Evolutionary conservation across 2,113 vertebrate species (phyloP).

Genomic region (Orthochromis malagaraziensis): DNA sequence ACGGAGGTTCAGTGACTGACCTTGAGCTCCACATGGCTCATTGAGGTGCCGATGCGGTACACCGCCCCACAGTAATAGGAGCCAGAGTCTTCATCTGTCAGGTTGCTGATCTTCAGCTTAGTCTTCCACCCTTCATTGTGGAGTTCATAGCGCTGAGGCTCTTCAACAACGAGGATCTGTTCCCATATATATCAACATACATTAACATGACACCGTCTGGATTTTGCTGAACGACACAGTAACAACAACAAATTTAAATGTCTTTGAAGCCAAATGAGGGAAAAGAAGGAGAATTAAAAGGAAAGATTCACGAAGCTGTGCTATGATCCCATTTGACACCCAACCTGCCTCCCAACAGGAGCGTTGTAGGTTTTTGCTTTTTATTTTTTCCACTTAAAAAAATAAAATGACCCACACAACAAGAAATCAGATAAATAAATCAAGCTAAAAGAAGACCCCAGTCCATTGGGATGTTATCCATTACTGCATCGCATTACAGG

Average conservation of each 20-base stretch:
- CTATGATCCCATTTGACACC: not conserved
- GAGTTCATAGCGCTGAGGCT: slow-evolving; percentile 31
- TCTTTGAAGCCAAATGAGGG: not conserved
- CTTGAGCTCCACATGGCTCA: slow-evolving; percentile 53
- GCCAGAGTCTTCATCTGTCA: slow-evolving; percentile 68
- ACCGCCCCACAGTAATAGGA: slow-evolving; percentile 75
- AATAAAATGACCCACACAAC: not conserved
- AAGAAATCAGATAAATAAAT: not conserved
- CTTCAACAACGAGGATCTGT: slow-evolving; percentile 4
- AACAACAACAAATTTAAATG: not conserved
- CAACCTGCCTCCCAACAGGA: not conserved
- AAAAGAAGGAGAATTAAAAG: not conserved
- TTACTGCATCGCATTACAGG: not conserved
- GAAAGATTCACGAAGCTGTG: not conserved
- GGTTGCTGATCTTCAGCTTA: slow-evolving; percentile 65
- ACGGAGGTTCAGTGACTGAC: slow-evolving; percentile 39
- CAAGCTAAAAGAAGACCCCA: not conserved
- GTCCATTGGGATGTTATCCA: not conserved
- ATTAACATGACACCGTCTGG: not conserved
- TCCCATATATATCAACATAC: not conserved
- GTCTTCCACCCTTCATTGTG: not conserved
- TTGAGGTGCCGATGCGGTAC: slow-evolving; percentile 63
- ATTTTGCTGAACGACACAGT: not conserved
- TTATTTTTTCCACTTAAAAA: not conserved
- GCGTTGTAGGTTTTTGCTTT: not conserved